phyloP scores from a whole-genome alignment of 2,113 vertebrate species.

The Odobenus rosmarus region DNA sequence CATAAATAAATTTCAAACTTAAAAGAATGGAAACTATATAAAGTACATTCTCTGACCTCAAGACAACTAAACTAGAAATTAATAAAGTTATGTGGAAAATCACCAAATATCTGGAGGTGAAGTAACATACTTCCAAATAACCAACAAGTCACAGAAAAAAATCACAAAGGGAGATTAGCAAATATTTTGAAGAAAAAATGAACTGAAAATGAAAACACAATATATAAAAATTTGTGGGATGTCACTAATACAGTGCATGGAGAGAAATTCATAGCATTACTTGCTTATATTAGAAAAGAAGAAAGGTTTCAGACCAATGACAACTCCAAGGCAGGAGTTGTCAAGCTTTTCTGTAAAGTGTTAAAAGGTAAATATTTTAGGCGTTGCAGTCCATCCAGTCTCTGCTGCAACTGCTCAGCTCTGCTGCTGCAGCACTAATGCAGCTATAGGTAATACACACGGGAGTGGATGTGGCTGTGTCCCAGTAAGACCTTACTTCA shows the following conservation, averaged over 20 bases:
- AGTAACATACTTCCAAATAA: slow-evolving; percentile 39
- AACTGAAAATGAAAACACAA: background rate
- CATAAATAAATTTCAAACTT: slow-evolving; percentile 13
- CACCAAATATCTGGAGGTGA: background rate
- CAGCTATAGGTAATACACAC: background rate
- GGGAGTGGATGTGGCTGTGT: background rate
- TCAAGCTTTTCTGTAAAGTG: background rate
- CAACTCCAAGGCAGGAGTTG: background rate
- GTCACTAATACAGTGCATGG: background rate
- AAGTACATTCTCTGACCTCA: background rate
- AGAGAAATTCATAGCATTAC: background rate
- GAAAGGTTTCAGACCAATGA: background rate
- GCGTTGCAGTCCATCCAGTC: background rate
- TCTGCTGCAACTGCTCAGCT: background rate
- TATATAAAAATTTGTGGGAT: background rate
- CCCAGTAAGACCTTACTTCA: slow-evolving; percentile 13
- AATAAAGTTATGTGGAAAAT: background rate
- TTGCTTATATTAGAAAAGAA: background rate
- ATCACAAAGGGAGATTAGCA: background rate
- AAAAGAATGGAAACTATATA: background rate
- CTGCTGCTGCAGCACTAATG: background rate
- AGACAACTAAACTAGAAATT: slow-evolving; percentile 17
- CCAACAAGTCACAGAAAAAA: background rate
- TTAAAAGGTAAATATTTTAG: background rate
- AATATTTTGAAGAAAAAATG: background rate